Evolutionary conservation across 2,113 vertebrate species (phyloP).

Genomic region (Bungarus multicinctus): DNA sequence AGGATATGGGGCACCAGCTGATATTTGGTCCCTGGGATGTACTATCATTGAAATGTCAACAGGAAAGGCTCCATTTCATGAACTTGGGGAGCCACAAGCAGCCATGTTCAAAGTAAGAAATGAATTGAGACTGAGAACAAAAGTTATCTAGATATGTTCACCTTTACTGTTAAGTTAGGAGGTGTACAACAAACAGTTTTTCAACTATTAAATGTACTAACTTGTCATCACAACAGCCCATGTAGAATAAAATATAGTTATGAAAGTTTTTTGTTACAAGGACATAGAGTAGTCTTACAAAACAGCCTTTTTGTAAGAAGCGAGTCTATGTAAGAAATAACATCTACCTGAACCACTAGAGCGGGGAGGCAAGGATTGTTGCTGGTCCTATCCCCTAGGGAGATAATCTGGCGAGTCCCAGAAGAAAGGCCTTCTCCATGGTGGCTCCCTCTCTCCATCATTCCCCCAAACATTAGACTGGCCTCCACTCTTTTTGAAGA

Average conservation of each 20-base stretch:
- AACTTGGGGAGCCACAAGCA: constrained; percentile 75
- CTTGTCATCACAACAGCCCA: background rate
- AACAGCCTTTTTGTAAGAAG: background rate
- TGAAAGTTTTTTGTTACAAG: background rate
- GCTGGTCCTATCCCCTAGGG: too few species aligned
- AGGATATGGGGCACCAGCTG: constrained; percentile 75
- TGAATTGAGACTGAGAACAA: background rate
- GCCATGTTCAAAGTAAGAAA: constrained; percentile 76
- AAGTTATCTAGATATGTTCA: background rate
- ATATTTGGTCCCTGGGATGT: constrained; percentile 83
- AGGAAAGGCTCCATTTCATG: constrained; percentile 74
- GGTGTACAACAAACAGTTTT: background rate
- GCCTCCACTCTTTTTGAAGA: too few species aligned
- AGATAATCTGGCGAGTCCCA: too few species aligned
- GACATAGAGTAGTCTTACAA: background rate
- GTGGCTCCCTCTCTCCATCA: too few species aligned
- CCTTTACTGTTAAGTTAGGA: background rate
- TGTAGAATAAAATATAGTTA: background rate
- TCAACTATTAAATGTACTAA: background rate
- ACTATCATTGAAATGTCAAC: constrained; percentile 85
- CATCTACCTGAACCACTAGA: too few species aligned
- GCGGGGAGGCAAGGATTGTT: too few species aligned
- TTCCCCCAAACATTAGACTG: too few species aligned
- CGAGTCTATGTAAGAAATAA: background rate
- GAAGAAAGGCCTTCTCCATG: too few species aligned